phyloP scores from a whole-genome alignment of 2,113 vertebrate genomes.

The Pterocles gutturalis region DNA sequence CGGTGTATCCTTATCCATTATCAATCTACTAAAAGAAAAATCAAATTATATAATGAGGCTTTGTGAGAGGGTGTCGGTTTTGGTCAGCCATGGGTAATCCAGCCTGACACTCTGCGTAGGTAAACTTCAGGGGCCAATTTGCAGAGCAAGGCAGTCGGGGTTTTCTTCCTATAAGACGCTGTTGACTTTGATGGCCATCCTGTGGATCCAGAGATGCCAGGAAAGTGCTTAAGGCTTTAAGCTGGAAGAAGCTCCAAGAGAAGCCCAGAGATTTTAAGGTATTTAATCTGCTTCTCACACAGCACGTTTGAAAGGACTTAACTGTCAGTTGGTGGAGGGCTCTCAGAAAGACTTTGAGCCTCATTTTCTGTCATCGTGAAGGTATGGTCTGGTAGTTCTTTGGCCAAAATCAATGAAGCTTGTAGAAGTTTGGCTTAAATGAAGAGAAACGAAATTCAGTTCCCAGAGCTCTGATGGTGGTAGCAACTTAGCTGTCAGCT shows the following conservation, averaged over 20 bases:
- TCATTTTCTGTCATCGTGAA: not conserved
- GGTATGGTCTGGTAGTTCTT: slow-evolving; percentile 11
- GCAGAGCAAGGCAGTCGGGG: not conserved
- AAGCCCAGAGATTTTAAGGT: not conserved
- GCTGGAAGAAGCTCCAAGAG: not conserved
- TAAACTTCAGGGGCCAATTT: not conserved
- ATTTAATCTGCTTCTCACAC: not conserved
- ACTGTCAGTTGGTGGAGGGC: not conserved
- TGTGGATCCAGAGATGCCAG: not conserved
- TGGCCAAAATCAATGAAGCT: slow-evolving; percentile 29
- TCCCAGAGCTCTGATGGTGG: slow-evolving; percentile 51
- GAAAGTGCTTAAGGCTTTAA: not conserved
- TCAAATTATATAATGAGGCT: not conserved
- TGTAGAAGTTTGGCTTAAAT: slow-evolving; percentile 34
- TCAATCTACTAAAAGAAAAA: not conserved
- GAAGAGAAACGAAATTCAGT: slow-evolving; percentile 42
- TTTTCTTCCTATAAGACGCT: not conserved
- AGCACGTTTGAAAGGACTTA: not conserved
- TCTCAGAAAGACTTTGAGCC: not conserved
- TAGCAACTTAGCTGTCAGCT: slow-evolving; percentile 63
- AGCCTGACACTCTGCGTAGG: not conserved
- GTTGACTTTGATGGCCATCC: not conserved
- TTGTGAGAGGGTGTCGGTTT: not conserved
- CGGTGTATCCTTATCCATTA: not conserved
- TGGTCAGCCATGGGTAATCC: not conserved